These are phyloP conservation scores for Acanthisitta chloris DNA, from an alignment of 2,113 vertebrate genomes.

Conservation along the genomic window DNA sequence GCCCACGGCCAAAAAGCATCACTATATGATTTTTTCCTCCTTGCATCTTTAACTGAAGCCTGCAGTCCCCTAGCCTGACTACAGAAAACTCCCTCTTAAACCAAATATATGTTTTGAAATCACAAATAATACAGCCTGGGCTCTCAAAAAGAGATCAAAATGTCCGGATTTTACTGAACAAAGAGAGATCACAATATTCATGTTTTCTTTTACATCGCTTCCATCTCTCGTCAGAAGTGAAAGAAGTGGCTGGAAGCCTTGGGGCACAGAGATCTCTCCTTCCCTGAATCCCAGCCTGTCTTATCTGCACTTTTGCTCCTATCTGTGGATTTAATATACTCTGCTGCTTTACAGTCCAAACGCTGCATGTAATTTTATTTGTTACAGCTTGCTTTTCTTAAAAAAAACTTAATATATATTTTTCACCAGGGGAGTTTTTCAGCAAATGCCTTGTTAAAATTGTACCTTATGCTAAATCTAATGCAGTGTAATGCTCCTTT, in stretches of 20 bases:
- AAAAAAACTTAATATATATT: background rate
- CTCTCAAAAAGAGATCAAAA: background rate
- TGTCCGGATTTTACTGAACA: background rate
- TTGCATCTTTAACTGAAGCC: background rate
- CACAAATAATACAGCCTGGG: background rate
- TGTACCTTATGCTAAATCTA: background rate
- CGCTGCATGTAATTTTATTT: background rate
- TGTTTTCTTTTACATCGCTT: slow-evolving; percentile 5
- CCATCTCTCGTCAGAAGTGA: slow-evolving; percentile 43
- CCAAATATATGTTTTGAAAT: background rate
- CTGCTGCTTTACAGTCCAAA: background rate
- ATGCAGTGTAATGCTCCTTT: background rate
- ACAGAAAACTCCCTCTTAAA: background rate
- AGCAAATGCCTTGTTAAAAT: background rate
- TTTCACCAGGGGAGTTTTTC: background rate
- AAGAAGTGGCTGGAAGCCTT: slow-evolving; percentile 28
- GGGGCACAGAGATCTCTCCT: background rate
- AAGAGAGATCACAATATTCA: background rate
- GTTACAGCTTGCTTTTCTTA: background rate
- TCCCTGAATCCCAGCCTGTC: background rate
- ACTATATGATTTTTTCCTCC: background rate
- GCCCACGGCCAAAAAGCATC: background rate
- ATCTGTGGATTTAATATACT: background rate
- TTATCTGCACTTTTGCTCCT: slow-evolving; percentile 21
- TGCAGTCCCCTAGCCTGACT: background rate